Evolutionary conservation across 2,797 vertebrate genomes (phyloP).

Genomic region (Morus bassanus): DNA sequence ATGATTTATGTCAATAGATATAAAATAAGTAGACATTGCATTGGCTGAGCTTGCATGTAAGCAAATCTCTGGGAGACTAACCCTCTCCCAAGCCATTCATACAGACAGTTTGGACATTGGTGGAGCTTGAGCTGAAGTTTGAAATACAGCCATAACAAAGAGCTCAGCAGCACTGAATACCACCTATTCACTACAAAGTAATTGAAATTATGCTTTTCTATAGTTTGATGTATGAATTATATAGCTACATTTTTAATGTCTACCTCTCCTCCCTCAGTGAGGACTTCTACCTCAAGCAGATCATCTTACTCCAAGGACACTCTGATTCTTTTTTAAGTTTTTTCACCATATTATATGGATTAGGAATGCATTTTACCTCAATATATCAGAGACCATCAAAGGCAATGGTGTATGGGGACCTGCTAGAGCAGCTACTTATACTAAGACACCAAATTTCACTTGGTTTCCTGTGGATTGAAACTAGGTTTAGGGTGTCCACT

Average conservation of each 20-base stretch:
- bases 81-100: not conserved
- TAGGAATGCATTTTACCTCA: not conserved
- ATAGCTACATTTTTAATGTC: not conserved
- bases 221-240: not conserved
- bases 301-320: not conserved
- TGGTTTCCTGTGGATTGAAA: not conserved
- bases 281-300: not conserved
- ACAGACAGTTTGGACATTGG: not conserved
- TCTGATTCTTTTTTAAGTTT: not conserved
- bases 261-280: not conserved
- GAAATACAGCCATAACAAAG: not conserved
- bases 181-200: not conserved
- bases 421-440: not conserved
- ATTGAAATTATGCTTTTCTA: not conserved
- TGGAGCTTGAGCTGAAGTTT: not conserved
- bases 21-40: not conserved
- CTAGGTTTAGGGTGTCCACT: not conserved
- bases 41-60: not conserved
- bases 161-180: not conserved
- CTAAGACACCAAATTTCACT: not conserved
- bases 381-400: not conserved
- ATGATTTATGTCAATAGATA: not conserved
- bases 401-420: not conserved
- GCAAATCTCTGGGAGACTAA: not conserved
- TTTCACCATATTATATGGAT: not conserved